phyloP scores from a whole-genome alignment of 2,888 invertebrate species.

The Uropetala carovei region DNA sequence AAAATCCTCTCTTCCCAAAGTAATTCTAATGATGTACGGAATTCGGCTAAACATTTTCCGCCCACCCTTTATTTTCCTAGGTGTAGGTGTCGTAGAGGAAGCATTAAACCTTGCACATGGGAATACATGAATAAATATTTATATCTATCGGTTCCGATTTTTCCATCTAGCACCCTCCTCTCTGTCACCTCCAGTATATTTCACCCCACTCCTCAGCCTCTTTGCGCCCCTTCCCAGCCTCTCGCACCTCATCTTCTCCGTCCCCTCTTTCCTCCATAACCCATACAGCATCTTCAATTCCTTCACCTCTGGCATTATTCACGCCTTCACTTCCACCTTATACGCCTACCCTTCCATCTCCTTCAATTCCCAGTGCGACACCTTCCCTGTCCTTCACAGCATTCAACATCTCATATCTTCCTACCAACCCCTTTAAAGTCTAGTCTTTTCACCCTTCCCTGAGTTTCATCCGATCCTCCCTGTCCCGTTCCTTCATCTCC shows the following conservation, averaged over 20 bases:
- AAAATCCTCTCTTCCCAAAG: no score
- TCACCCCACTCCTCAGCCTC: neutral
- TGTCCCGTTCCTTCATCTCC: conserved; percentile 4
- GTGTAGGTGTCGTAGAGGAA: neutral
- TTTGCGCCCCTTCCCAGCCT: neutral
- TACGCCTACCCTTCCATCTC: conserved; percentile 14
- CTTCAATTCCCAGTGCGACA: conserved; percentile 23
- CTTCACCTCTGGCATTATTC: conserved; percentile 32
- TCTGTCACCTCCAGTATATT: conserved; percentile 32
- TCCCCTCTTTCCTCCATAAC: neutral
- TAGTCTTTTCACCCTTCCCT: conserved; percentile 21
- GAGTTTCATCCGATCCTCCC: neutral
- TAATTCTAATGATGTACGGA: no score
- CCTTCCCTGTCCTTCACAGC: conserved; percentile 31
- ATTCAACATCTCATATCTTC: neutral
- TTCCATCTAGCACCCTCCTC: neutral
- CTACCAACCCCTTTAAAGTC: conserved; percentile 24
- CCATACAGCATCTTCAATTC: conserved; percentile 20
- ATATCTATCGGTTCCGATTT: conserved; percentile 19
- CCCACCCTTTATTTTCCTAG: neutral
- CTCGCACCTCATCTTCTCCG: neutral
- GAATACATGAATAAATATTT: conserved; percentile 24
- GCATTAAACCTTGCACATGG: conserved; percentile 7
- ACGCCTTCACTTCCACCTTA: conserved; percentile 10
- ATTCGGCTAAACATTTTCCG: neutral